Base-by-base conservation (phyloP, 2,797 vertebrate genomes). In the Leptodactylus fallax region DNA sequence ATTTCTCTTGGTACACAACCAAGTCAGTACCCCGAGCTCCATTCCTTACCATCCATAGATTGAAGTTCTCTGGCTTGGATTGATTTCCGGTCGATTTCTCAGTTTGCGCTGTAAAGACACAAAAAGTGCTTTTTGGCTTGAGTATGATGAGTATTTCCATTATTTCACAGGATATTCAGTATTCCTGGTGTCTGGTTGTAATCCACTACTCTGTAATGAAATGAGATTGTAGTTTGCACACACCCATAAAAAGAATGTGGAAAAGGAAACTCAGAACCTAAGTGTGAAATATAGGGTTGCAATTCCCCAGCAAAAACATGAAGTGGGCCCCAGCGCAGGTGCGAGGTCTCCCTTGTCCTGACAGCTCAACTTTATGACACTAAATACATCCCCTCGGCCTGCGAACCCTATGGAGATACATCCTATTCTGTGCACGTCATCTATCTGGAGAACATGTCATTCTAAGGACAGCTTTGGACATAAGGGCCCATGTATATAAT, bases 141-240 rank as follows among this genome's bases (percentile, higher is more conserved):
- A 6, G 36, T 36, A 14, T 47, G 53, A 84, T 47, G 53, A 58
- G 69, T 84, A 58, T 74, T 84, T 84, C 69, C 82, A 84, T 84
- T 45, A 83, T 83, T 71, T 83, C 63, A 56, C 65, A 71, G 65
- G 53, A 71, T 74, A 58, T 49, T 58, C 25, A 74, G 69, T 60
- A 49, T 74, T 84, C 21, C 58, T 51, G 4, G 25, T 74, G 67
- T 74, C 82, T 84, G 82, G 82, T 84, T 84, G 69, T 84, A 84
- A 84, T 84, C 69, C 82, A 49, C 67, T 74, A 84, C 25, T 74
- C 27, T 14, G 69, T 72, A 84, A 84, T 84, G 82, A 84, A 84
- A 84, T 84, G 55, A 76, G 56, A 74, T 71, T 84, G 71, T 76
- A 74, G 53, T 58, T 3, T 67, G 6, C 19, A 71, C 71, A 79